phyloP scores from a whole-genome alignment of 2,888 invertebrate genomes.

The Melipona beecheii region DNA sequence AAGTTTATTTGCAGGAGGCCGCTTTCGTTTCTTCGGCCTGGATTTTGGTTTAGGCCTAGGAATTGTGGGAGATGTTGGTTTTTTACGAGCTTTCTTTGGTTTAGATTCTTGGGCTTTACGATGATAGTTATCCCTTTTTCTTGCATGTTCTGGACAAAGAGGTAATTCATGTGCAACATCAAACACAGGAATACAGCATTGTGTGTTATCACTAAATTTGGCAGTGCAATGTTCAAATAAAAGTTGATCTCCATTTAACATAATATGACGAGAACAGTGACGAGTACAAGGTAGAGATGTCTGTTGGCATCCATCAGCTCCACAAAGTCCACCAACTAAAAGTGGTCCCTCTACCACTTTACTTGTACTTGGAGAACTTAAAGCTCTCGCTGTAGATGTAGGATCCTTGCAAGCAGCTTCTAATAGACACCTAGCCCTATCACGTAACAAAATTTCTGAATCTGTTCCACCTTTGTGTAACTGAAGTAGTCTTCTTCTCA shows the following conservation, averaged over 20 bases:
- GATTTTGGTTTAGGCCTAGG: conserved; percentile 84
- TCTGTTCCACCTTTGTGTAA: conserved; percentile 79
- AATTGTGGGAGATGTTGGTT: conserved; percentile 86
- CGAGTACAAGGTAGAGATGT: conserved; percentile 91
- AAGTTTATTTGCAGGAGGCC: conserved; percentile 75
- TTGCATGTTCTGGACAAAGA: conserved; percentile 93
- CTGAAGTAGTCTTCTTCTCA: conserved; percentile 85
- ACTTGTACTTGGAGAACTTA: conserved; percentile 64
- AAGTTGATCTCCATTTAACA: conserved; percentile 93
- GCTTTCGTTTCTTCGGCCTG: conserved; percentile 81
- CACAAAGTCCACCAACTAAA: conserved; percentile 79
- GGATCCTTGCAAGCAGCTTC: conserved; percentile 77
- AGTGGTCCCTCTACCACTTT: conserved; percentile 76
- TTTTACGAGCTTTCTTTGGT: conserved; percentile 89
- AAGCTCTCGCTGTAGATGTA: conserved; percentile 72
- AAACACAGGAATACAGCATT: conserved; percentile 92
- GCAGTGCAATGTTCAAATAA: conserved; percentile 92
- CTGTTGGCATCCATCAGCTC: conserved; percentile 82
- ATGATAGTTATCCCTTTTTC: conserved; percentile 93
- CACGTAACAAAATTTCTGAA: conserved; percentile 74
- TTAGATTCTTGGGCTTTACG: conserved; percentile 91
- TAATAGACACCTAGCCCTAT: conserved; percentile 76
- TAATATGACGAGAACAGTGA: conserved; percentile 94
- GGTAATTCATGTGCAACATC: conserved; percentile 92
- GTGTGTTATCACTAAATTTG: conserved; percentile 91